These are phyloP conservation scores for Elysia crispata DNA, from an alignment of 2,888 invertebrate species.

Conservation along the genomic window DNA sequence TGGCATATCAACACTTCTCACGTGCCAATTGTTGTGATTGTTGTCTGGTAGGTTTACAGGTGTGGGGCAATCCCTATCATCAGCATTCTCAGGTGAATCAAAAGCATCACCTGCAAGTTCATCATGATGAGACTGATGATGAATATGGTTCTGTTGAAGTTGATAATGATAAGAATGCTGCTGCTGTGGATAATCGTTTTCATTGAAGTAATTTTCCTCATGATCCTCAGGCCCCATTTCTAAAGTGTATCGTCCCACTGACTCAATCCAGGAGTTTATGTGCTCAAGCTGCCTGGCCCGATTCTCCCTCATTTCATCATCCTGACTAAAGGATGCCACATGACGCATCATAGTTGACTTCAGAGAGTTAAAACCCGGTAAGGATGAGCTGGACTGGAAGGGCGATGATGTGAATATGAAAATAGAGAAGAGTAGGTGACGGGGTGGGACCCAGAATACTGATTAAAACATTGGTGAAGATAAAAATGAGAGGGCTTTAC, in stretches of 20 bases:
- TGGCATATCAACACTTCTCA: no score
- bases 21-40: no score
- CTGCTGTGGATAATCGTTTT: background rate
- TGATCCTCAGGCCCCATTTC: slow-evolving; percentile 48
- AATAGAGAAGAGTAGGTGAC: no score
- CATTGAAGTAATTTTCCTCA: background rate
- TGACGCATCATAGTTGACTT: slow-evolving; percentile 57
- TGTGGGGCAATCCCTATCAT: no score
- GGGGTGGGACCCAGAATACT: no score
- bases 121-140: background rate
- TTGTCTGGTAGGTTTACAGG: no score
- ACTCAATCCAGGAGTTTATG: slow-evolving; percentile 62
- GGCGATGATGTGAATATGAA: background rate
- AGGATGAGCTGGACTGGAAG: slow-evolving; percentile 59
- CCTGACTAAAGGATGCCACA: slow-evolving; percentile 49
- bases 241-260: slow-evolving; percentile 53
- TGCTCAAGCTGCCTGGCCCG: slow-evolving; percentile 57
- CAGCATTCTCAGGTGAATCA: background rate
- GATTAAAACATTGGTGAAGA: no score
- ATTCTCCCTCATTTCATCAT: slow-evolving; percentile 49
- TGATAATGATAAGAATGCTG: background rate
- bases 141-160: background rate
- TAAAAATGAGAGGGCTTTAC: no score
- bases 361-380: slow-evolving; percentile 58
- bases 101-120: background rate